Conservation (phyloP, 2,113 vertebrate species). For the Oceanites oceanicus region DNA sequence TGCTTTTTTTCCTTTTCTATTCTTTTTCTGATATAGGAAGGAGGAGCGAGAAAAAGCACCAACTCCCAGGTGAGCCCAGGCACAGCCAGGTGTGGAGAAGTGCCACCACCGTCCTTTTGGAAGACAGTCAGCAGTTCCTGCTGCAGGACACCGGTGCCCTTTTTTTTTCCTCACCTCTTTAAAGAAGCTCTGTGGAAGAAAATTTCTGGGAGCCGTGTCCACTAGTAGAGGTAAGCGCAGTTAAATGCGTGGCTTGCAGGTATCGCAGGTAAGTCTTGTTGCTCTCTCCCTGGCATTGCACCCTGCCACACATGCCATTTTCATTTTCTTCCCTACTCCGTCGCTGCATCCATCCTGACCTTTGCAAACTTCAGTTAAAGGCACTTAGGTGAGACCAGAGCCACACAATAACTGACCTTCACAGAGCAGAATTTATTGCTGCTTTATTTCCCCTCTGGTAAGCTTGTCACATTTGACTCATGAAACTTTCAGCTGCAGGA, state of each 20-base stretch:
- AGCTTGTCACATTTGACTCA: neutral
- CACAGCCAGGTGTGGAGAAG: neutral
- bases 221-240: neutral
- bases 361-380: neutral
- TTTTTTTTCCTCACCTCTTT: neutral
- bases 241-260: neutral
- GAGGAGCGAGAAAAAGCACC: neutral
- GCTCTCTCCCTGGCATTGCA: rapidly evolving
- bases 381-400: neutral
- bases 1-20: neutral
- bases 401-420: neutral
- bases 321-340: neutral
- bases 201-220: neutral
- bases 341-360: neutral
- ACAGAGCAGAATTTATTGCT: neutral
- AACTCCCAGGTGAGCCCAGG: neutral
- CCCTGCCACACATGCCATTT: rapidly evolving
- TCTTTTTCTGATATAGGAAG: neutral
- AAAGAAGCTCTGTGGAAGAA: neutral
- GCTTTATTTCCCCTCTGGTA: neutral
- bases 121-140: neutral
- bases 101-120: neutral
- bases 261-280: neutral
- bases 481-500: neutral
- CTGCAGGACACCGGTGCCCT: neutral